Percentiles rank a stretch among this genome's conserved stretches.
Evolutionary conservation across 2,113 vertebrate species (phyloP).

Genomic region (Bothrops jararaca): DNA sequence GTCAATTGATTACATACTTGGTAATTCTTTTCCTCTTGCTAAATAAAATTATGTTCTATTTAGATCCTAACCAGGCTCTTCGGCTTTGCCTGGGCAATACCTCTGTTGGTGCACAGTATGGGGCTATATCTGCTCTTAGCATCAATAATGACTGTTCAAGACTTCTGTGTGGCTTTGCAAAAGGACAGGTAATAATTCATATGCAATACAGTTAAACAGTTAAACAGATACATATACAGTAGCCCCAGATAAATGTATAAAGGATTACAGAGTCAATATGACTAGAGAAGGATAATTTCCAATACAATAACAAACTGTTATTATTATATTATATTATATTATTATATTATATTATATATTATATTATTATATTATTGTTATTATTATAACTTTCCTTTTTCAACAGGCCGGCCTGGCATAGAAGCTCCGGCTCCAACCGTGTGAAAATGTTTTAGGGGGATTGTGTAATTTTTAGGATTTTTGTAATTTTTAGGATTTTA

Average conservation of each 20-base stretch:
- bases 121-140: slow-evolving; percentile 92
- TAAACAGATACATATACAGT: background rate
- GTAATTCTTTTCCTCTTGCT: background rate
- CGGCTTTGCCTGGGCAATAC: slow-evolving; percentile 91
- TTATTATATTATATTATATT: too few species aligned
- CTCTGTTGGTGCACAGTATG: slow-evolving; percentile 89
- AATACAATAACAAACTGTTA: background rate
- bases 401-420: too few species aligned
- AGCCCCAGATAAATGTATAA: background rate
- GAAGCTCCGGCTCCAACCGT: too few species aligned
- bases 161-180: slow-evolving; percentile 96
- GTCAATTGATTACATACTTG: background rate
- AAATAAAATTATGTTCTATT: slow-evolving; percentile 17
- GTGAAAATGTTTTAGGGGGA: too few species aligned
- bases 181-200: slow-evolving; percentile 84
- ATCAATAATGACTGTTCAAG: slow-evolving; percentile 94
- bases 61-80: slow-evolving; percentile 94
- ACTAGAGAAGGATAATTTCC: background rate
- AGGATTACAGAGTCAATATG: background rate
- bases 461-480: too few species aligned
- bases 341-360: too few species aligned
- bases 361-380: too few species aligned
- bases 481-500: too few species aligned
- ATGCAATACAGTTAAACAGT: background rate
- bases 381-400: too few species aligned